phyloP scores from a whole-genome alignment of 2,888 invertebrate species.

The Leptopterna dolabrata region DNA sequence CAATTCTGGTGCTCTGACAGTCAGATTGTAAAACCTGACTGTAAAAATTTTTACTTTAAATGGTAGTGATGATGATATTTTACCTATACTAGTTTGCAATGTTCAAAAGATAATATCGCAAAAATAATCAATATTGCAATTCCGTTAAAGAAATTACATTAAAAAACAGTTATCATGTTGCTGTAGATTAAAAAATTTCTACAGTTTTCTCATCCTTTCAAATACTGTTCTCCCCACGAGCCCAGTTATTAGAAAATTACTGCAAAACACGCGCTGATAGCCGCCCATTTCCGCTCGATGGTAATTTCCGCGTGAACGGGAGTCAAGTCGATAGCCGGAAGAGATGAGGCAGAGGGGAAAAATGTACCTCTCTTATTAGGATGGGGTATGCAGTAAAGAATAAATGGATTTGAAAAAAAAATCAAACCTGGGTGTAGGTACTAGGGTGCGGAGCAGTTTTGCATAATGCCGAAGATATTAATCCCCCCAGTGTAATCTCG shows the following conservation, averaged over 20 bases:
- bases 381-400: background rate
- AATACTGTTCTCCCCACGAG: background rate
- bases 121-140: no score
- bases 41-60: no score
- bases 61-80: no score
- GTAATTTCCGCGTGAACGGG: slow-evolving; percentile 14
- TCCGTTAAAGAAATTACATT: background rate
- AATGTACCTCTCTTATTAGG: background rate
- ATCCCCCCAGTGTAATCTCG: background rate
- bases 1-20: no score
- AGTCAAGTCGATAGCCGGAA: background rate
- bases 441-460: slow-evolving; percentile 22
- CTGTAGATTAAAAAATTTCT: background rate
- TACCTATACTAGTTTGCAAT: no score
- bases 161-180: background rate
- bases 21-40: no score
- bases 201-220: background rate
- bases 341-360: background rate
- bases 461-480: slow-evolving; percentile 10
- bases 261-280: background rate
- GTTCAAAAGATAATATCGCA: no score
- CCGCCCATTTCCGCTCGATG: slow-evolving; percentile 16
- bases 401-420: background rate
- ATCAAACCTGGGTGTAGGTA: background rate
- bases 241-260: background rate